Percentiles rank a stretch among this genome's conserved stretches.
Conservation (phyloP, 2,888 invertebrate genomes). For the Ptycholaimellus sp. region DNA sequence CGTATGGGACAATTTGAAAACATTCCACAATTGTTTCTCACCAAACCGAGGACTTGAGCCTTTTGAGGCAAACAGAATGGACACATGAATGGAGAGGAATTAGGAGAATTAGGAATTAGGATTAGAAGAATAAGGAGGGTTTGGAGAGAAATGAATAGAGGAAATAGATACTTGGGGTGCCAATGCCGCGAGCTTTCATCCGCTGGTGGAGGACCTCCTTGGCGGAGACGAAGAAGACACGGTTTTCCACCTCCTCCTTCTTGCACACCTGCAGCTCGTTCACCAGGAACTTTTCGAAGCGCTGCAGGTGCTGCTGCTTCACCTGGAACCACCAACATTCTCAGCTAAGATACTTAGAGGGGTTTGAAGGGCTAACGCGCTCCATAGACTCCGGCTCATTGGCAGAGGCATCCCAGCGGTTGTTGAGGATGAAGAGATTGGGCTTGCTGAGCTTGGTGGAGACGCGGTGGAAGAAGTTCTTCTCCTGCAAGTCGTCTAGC, state of each 20-base stretch:
- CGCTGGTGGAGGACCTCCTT: conserved; percentile 66
- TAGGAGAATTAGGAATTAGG: too few species aligned
- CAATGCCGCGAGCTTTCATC: conserved; percentile 40
- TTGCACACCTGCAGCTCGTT: conserved; percentile 71
- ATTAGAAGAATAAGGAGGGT: too few species aligned
- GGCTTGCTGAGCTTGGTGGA: conserved; percentile 84
- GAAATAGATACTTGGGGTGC: too few species aligned
- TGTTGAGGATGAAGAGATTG: conserved; percentile 93
- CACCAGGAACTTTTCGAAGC: conserved; percentile 74
- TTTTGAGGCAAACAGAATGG: too few species aligned
- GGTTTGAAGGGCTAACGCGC: neutral
- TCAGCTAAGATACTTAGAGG: neutral
- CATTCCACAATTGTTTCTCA: too few species aligned
- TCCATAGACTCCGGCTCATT: conserved; percentile 59
- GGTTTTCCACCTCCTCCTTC: conserved; percentile 43
- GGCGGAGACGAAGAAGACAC: conserved; percentile 94
- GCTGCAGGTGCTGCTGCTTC: conserved; percentile 72
- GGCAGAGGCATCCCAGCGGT: conserved; percentile 96
- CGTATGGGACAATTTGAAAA: too few species aligned
- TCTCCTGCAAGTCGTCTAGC: conserved; percentile 48
- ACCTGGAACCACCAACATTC: conserved; percentile 40
- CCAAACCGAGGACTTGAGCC: too few species aligned
- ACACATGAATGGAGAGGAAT: too few species aligned
- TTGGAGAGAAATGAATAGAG: too few species aligned
- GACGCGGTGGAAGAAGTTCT: conserved; percentile 97